Evolutionary conservation across 2,888 invertebrate genomes (phyloP), one percentile per base, ranked within the genome.

Genomic region (Polydrusus pterygomalis): DNA sequence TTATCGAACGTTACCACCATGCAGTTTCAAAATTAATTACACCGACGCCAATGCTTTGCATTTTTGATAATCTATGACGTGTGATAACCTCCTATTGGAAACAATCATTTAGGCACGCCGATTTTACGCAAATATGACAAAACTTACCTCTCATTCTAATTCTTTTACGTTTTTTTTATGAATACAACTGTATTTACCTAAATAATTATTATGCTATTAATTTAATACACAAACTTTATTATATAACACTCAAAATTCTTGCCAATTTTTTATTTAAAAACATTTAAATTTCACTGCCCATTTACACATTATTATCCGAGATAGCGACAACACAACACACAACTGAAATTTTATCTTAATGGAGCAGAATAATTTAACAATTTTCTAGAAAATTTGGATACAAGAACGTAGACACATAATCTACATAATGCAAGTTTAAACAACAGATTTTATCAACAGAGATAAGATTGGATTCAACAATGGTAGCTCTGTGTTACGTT

Each of bases 361-460:
- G 2, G 60, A 58, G 11, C 1, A 38, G 43, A 43, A 43, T 18
- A 43, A 62, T 43, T 45, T 63, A 63, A 63, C 47, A 8, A 45
- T 25, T 47, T 47, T 64, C 49, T 64, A 34, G 64, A 64, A 64
- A 63, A 64, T 64, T 49, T 34, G 49, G 30, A 25, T 64, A 60
- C 18, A 47, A 25, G 9, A 47, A 11, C n/a, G 30, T 8, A 47
- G 17, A 25, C n/a, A 47, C 47, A 25, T 30, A 64, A 64, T 64
- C 10, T 25, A 64, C 49, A 25, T 62, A 56, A 63, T 43, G 56
- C 67, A 18, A 47, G 67, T 54, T 68, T 51, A 69, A 74, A 74
- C 47, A 74, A 68, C 64, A 64, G 56, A 74, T 64, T 64, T 45
- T 45, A 65, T 64, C 51, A 74, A 74, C 64, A 70, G 15, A 38